phyloP scores from a whole-genome alignment of 2,888 invertebrate genomes.

The Operophtera brumata region DNA sequence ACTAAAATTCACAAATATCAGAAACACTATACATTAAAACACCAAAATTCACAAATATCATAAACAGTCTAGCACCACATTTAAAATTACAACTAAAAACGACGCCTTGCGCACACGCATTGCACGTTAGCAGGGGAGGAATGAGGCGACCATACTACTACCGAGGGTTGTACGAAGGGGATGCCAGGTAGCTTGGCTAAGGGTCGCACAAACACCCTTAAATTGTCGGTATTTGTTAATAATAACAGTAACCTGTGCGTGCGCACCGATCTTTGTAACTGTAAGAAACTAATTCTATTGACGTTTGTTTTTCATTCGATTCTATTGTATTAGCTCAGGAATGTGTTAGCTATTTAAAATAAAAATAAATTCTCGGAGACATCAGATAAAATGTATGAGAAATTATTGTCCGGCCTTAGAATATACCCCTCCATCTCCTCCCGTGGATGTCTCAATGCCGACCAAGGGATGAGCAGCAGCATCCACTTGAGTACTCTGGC shows the following conservation, averaged over 20 bases:
- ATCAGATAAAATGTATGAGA: no score
- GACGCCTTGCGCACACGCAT: conserved; percentile 60
- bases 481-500: no score
- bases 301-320: conserved; percentile 46
- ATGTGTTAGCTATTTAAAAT: conserved; percentile 17
- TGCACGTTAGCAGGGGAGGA: conserved; percentile 57
- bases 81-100: conserved; percentile 24
- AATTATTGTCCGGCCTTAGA: no score
- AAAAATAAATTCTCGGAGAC: background rate
- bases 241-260: conserved; percentile 43
- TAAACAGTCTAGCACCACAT: conserved; percentile 12
- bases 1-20: conserved; percentile 18
- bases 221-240: conserved; percentile 59
- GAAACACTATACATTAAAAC: conserved; percentile 19
- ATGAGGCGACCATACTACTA: conserved; percentile 45
- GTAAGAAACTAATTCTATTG: conserved; percentile 33
- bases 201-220: conserved; percentile 54
- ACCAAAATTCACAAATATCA: conserved; percentile 18
- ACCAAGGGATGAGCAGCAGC: no score
- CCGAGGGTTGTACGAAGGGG: conserved; percentile 38
- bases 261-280: conserved; percentile 41
- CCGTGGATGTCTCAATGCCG: no score
- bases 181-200: conserved; percentile 58
- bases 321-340: conserved; percentile 34
- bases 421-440: no score